These are phyloP conservation scores for Herpetotheres cachinnans DNA, from an alignment of 2,113 vertebrate species.

Conservation along the genomic window DNA sequence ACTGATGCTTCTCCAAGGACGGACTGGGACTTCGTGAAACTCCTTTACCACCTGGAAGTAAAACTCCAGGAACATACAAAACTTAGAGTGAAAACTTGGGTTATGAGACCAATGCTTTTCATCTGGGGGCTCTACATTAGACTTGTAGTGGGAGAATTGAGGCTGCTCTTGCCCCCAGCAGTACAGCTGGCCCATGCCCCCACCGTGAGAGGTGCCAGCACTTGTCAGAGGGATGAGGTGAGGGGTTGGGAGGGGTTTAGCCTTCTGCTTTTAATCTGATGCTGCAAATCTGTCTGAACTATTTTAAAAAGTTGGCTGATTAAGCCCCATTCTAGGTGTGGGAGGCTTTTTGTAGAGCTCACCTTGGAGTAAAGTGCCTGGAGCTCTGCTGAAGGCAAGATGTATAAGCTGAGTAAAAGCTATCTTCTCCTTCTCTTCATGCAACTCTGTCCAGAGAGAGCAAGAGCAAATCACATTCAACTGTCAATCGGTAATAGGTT, in stretches of 20 bases:
- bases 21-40: not conserved
- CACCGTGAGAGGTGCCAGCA: not conserved
- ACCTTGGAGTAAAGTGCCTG: not conserved
- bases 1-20: not conserved
- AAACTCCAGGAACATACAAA: not conserved
- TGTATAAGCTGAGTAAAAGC: not conserved
- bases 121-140: not conserved
- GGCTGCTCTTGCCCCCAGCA: not conserved
- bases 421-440: not conserved
- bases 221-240: not conserved
- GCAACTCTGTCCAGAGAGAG: not conserved
- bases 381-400: not conserved
- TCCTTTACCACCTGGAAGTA: rapidly evolving
- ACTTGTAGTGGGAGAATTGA: not conserved
- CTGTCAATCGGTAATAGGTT: not conserved
- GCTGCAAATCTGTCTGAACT: not conserved
- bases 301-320: not conserved
- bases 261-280: not conserved
- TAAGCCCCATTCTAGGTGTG: not conserved
- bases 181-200: not conserved
- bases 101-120: not conserved
- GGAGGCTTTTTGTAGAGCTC: not conserved
- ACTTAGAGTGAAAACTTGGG: not conserved
- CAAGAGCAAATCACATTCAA: not conserved
- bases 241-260: not conserved